Base-by-base conservation (phyloP, 1,140 invertebrate genomes). In the Bradysia coprophila region DNA sequence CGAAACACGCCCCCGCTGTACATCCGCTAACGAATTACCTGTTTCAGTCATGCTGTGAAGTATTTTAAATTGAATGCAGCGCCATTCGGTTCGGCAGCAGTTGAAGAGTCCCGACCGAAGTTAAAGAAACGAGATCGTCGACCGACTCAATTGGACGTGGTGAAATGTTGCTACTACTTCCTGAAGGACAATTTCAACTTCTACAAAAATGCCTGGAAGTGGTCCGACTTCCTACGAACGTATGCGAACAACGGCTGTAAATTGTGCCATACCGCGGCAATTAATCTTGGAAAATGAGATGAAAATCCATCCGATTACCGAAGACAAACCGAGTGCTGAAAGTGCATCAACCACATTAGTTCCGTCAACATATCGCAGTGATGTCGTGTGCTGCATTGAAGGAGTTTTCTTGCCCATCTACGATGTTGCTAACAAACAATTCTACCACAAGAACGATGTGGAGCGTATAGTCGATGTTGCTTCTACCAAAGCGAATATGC, bases 401-500 rank as follows among this genome's bases (percentile, higher is more conserved):
- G 67, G 68, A 6, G 68, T 72, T 38, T 49, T 70, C 36, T 46
- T 71, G 38, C 63, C 68, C 21, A 52, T 70, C 34, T 65, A 57
- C 49, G 61, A 69, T 41, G 54, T 55, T 37, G 48, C 51, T 16
- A 66, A 69, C 52, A 54, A 63, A 19, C 51, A 62, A 33, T 53
- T 55, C 42, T 63, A 62, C 41, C 54, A 47, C 3, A 39, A 39
- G n/a, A 22, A 21, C 15, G 23, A 64, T 58, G 50, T 45, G 2
- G 56, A 58, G 40, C 55, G 51, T 44, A 61, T 80, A 32, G 61
- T 78, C 1, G 55, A 65, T 43, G 75, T 78, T 5, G 59, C 68
- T 33, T 83, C 82, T 3, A 81, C 79, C 15, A 51, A 68, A 40
- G 68, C 71, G 34, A 86, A 86, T 64, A 62, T 87, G 34, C 65